Evolutionary conservation across 1,140 invertebrate genomes (phyloP), one percentile per base, ranked within the genome.

Genomic region (Neomicropteryx cornuta): DNA sequence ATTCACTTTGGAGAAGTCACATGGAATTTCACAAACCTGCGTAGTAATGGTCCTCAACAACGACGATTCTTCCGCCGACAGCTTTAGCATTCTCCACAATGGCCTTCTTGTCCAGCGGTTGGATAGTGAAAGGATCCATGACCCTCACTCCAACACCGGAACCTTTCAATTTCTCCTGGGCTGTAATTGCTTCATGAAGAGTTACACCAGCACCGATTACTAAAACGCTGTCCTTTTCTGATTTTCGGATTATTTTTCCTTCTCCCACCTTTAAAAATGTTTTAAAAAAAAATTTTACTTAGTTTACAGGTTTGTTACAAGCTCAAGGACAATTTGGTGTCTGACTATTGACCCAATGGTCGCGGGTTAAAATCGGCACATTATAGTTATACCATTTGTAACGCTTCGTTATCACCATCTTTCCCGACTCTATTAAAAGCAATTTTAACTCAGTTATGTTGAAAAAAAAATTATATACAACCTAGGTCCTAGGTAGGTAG

Each of bases 11-110:
- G n/a, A n/a, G n/a, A n/a, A n/a, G n/a, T n/a, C n/a, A n/a, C n/a
- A n/a, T n/a, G n/a, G n/a, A n/a, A n/a, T n/a, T n/a, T n/a, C 36
- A 65, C 61, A 51, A 47, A 87, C 85, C 89, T 68, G 91, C 83
- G 30, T 81, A 73, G 57, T 99, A 99, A 66, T 99, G 96, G 67
- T 99, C 96, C 60, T 99, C 96, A 4, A 97, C 90, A 19, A 92
- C 92, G 29, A 99, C 51, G 23, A 98, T 75, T 18, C 77, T 73
- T 1, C 91, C 91, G 22, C 83, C 83, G 41, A 75, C 81, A 33
- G 83, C 77, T 33, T 75, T 74, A 8, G 92, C 93, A 58, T 92
- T 77, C 31, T 73, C 66, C 29, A 87, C 64, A 20, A 99, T 79
- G 0, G 78, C 71, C 2, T 73, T 72, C 30, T 69, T 72, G 65